Conservation (phyloP, 2,797 vertebrate species). For the Aythya fuligula region DNA sequence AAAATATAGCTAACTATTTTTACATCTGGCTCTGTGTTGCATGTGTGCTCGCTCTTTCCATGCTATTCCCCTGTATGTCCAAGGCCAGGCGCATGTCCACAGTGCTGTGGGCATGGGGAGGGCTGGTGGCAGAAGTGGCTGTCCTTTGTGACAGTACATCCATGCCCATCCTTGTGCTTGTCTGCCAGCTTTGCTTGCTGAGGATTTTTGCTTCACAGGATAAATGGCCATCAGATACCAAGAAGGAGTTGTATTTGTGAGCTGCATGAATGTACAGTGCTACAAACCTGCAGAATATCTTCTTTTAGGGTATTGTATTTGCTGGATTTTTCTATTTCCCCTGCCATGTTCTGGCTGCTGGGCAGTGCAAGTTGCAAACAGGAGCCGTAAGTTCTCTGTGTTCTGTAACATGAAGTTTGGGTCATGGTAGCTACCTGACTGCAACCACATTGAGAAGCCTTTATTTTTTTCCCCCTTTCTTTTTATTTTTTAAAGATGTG, state of each 20-base stretch:
- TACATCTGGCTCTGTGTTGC: conserved; percentile 33
- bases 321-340: neutral
- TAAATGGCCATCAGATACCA: neutral
- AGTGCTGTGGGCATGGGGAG: neutral
- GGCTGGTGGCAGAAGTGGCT: conserved; percentile 1
- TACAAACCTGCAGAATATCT: neutral
- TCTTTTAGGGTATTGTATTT: neutral
- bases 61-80: neutral
- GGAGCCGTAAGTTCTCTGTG: neutral
- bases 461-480: neutral
- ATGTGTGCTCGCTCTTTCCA: neutral
- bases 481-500: neutral
- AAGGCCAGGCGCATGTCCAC: neutral
- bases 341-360: neutral
- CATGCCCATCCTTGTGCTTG: neutral
- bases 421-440: neutral
- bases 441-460: neutral
- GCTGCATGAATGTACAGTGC: neutral
- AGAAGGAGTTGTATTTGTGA: neutral
- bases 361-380: neutral
- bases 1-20: conserved; percentile 41
- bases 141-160: conserved; percentile 14
- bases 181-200: neutral
- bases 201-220: neutral
- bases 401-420: neutral